Base-by-base conservation (phyloP, 2,888 invertebrate genomes). In the Agriotes lineatus region DNA sequence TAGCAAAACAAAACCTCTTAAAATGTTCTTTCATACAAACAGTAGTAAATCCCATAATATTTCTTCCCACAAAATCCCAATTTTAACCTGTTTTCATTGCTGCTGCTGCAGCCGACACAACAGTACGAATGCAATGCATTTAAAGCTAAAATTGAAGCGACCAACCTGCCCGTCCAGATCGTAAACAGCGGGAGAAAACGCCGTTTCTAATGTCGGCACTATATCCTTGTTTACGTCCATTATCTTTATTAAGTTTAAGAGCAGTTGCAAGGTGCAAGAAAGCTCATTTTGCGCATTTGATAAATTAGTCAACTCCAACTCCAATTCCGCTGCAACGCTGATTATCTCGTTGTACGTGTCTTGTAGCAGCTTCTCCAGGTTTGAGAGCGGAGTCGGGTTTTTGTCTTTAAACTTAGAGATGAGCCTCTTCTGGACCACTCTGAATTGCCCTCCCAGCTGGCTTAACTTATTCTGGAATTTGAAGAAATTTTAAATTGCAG, bases 331-430 rank as follows among this genome's bases (percentile, higher is more conserved):
- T 0, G 87, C 86, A 4, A 84, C 82, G 44, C 82, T 81, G 37
- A 86, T 82, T n/a, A 90, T 85, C 78, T 91, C 89, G 69, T 86
- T 81, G 78, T 91, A 89, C 0, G 93, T 93, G 69, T 92, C 91
- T 67, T 90, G 89, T 78, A 94, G 86, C 4, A 95, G 84, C 52
- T 89, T 88, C 80, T 93, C 92, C 56, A 96, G 83, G 64, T 91
- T 89, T 45, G 89, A 88, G 69, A 95, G 86, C 42, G 93, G 90
- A 1, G 90, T 88, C 0, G 93, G 92, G 58, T 92, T 94, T 79
- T 92, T 89, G 66, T 95, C 93, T 74, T 93, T 93, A 79, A 93
- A 92, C 79, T 93, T 91, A 1, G 92, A 89, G 69, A 96, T 85
- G 35, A 96, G 85, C 70, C 91, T 86, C 79, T 92, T 90, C 83